Percentiles rank a stretch among this genome's conserved stretches.
Conservation (phyloP, 2,113 vertebrate genomes). For the Furnarius figulus region DNA sequence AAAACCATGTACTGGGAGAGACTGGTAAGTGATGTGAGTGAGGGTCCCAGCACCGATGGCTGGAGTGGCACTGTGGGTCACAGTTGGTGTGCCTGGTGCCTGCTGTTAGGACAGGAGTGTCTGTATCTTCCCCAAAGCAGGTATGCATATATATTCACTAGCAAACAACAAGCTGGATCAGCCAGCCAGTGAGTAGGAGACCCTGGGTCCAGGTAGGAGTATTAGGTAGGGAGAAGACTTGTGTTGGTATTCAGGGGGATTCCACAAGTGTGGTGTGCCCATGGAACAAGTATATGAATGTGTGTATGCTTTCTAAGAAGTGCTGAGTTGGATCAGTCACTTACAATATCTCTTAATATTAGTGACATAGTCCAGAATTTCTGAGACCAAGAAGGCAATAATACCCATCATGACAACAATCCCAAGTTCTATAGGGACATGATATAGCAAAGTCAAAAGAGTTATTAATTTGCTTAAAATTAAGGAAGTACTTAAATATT, state of each 20-base stretch:
- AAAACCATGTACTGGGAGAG: not conserved
- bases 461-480: not conserved
- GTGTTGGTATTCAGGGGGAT: not conserved
- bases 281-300: not conserved
- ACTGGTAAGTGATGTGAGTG: not conserved
- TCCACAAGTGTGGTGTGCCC: not conserved
- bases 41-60: not conserved
- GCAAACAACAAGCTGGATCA: not conserved
- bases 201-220: accelerated
- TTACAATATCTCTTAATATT: not conserved
- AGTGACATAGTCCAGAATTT: not conserved
- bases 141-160: not conserved
- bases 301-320: not conserved
- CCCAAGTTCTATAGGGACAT: not conserved
- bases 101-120: accelerated
- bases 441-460: not conserved
- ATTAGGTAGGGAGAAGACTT: not conserved
- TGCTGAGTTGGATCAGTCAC: accelerated
- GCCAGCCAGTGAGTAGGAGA: not conserved
- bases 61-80: not conserved
- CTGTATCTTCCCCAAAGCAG: not conserved
- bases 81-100: not conserved
- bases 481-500: not conserved
- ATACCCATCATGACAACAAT: not conserved
- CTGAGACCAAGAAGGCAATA: not conserved